These are phyloP conservation scores for Punctoribates punctum DNA, from an alignment of 2,888 invertebrate species.

Conservation along the genomic window DNA sequence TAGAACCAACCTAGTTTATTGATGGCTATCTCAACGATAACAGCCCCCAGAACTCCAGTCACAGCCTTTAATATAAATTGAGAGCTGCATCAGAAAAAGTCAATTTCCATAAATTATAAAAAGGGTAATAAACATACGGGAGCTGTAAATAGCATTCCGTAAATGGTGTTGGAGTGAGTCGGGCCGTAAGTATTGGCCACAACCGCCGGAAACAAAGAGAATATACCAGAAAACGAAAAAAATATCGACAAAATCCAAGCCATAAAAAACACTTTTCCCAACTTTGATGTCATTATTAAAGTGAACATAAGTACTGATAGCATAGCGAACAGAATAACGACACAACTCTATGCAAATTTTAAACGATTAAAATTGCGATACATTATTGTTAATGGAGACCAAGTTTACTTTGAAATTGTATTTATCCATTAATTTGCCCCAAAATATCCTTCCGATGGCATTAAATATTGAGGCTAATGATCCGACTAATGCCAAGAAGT, in stretches of 20 bases:
- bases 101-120: conserved; percentile 12
- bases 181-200: conserved; percentile 53
- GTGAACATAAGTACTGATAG: conserved; percentile 48
- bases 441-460: conserved; percentile 55
- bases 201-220: conserved; percentile 53
- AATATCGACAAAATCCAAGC: conserved; percentile 52
- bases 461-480: conserved; percentile 56
- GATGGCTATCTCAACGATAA: conserved; percentile 49
- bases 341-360: conserved; percentile 47
- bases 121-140: conserved; percentile 49
- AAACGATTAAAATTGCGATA: conserved; percentile 43
- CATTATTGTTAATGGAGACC: neutral
- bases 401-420: conserved; percentile 51
- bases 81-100: conserved; percentile 23
- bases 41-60: conserved; percentile 49
- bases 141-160: conserved; percentile 52
- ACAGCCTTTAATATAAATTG: conserved; percentile 47
- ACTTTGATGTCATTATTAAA: conserved; percentile 49
- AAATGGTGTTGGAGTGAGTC: conserved; percentile 51
- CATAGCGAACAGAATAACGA: conserved; percentile 46
- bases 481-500: conserved; percentile 56
- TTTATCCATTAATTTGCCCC: conserved; percentile 56
- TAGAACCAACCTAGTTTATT: conserved; percentile 51
- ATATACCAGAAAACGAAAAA: conserved; percentile 52
- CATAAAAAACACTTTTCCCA: conserved; percentile 49